phyloP scores from a whole-genome alignment of 2,888 invertebrate genomes.

The Ischnura elegans region DNA sequence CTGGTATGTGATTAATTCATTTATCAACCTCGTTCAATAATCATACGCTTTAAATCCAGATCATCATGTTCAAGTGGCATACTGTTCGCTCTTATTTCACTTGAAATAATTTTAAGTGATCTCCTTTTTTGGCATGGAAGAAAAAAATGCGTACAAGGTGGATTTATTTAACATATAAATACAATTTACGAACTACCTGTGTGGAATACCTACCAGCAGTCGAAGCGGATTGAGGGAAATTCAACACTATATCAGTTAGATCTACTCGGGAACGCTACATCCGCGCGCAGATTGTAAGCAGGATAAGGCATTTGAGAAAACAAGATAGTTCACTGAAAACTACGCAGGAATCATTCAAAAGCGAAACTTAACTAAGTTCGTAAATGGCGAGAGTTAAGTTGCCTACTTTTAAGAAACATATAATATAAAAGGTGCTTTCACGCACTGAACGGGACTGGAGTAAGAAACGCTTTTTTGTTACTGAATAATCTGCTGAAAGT shows the following conservation, averaged over 20 bases:
- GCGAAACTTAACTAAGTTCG: neutral
- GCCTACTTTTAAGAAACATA: neutral
- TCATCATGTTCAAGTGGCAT: too few species aligned
- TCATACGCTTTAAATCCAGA: too few species aligned
- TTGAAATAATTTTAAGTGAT: neutral
- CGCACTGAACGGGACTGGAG: neutral
- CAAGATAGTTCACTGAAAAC: conserved; percentile 4
- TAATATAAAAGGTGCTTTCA: neutral
- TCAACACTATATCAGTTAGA: neutral
- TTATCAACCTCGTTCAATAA: too few species aligned
- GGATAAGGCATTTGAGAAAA: neutral
- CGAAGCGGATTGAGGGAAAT: neutral
- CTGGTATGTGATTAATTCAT: too few species aligned
- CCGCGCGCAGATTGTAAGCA: neutral
- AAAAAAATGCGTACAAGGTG: neutral
- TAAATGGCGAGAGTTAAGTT: neutral
- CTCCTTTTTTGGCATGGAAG: neutral
- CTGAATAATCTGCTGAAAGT: neutral
- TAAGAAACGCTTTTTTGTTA: neutral
- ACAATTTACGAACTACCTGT: neutral
- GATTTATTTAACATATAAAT: neutral
- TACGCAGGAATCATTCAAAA: neutral
- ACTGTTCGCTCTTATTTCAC: neutral
- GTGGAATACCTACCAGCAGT: neutral
- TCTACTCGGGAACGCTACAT: neutral